Conservation (phyloP, 2,113 vertebrate species). For the Archocentrus centrarchus region DNA sequence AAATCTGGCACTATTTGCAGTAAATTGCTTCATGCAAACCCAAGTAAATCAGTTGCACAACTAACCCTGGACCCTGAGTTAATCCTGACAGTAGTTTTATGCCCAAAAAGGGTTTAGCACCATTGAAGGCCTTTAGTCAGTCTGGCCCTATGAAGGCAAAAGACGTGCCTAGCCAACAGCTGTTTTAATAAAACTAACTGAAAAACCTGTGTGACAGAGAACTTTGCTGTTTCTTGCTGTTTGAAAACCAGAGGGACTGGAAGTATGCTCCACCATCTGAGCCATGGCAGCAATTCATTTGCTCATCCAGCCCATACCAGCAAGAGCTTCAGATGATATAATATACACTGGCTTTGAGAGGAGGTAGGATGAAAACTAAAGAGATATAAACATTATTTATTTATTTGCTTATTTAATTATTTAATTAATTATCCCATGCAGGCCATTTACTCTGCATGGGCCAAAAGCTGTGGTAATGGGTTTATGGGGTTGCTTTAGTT, state of each 20-base stretch:
- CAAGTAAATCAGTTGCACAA: neutral
- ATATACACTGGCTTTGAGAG: conserved; percentile 31
- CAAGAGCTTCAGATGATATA: conserved; percentile 70
- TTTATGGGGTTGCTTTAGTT: conserved; percentile 13
- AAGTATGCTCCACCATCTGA: conserved; percentile 70
- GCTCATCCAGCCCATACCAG: neutral
- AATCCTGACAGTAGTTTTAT: neutral
- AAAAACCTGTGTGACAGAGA: neutral
- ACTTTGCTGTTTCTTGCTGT: conserved; percentile 77
- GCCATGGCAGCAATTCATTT: conserved; percentile 72
- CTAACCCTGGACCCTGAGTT: neutral
- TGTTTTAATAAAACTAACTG: neutral
- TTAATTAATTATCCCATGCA: neutral
- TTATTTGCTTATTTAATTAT: neutral
- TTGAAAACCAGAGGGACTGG: conserved; percentile 73
- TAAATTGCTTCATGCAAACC: neutral
- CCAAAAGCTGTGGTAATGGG: neutral
- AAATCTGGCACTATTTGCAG: neutral
- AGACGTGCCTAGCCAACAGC: neutral
- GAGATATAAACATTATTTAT: too few species aligned
- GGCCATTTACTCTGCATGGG: neutral
- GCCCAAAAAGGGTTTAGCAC: neutral
- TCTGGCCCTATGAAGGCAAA: neutral
- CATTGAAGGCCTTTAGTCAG: neutral
- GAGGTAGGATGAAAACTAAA: conserved; percentile 76